Base-by-base conservation (phyloP, 2,888 invertebrate species). In the Coleophora flavipennella region DNA sequence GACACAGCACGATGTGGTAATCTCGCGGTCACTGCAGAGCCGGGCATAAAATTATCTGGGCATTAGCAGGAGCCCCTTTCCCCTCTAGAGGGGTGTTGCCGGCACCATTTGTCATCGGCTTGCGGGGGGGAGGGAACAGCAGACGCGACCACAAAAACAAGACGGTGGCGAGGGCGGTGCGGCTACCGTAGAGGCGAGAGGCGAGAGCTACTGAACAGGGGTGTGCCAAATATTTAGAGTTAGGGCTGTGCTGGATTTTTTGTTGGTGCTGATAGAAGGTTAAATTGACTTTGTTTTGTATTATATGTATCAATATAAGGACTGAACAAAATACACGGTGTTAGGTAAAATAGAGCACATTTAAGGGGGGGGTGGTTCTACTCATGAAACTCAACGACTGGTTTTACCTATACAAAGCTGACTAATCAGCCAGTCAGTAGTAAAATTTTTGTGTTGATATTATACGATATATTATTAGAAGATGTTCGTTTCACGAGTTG, bases 121-220 rank as follows among this genome's bases (percentile, higher is more conserved):
- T 53, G 49, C 43, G 43, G 49, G 48, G 58, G 60, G 63, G 60
- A 55, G 65, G 69, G 65, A 73, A 72, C 74, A 71, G 78, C 81
- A 83, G 83, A 78, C 81, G 80, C 74, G 78, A 67, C 74, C 78
- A 72, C 81, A 81, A 81, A 83, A 84, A 83, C 83, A 78, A 73
- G 77, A 69, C 69, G 70, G 20, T 66, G 65, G 64, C 68, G 67
- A 67, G 75, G 77, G 75, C 74, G 75, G 75, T 67, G 62, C 62
- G 58, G 67, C 70, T 67, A 62, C 62, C 66, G 66, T 62, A 55
- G 63, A 40, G 60, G 55, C 41, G 57, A 50, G 49, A 57, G 46
- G 51, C 66, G 65, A 64, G 62, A 62, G 11, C 29, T n/a, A 9
- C 14, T 67, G 68, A 66, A 65, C 64, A 60, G 69, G 69, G 72